Conservation (phyloP, 1,140 invertebrate species). For the Nebria ingens region DNA sequence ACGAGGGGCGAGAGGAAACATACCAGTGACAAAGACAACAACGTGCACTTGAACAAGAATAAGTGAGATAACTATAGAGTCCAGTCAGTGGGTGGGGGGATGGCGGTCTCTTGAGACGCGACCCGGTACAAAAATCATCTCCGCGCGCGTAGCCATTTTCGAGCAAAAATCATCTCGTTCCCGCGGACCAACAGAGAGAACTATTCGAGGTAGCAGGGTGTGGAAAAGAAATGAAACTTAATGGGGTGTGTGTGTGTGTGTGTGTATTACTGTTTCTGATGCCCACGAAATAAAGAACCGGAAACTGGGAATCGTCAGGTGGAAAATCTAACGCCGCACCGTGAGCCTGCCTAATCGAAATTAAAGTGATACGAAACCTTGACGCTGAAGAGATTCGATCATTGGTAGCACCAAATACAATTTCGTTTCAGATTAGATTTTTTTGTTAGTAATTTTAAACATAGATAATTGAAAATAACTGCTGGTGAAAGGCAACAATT, state of each 20-base stretch:
- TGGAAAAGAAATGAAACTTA: conserved; percentile 10
- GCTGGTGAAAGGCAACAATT: too few relatives aligned
- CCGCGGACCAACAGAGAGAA: conserved; percentile 15
- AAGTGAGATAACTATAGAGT: not conserved
- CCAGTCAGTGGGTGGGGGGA: not conserved
- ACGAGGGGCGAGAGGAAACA: too few relatives aligned
- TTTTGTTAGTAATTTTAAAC: too few relatives aligned
- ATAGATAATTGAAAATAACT: too few relatives aligned
- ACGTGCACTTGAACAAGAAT: not conserved
- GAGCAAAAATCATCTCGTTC: conserved; percentile 20
- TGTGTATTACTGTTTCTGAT: too few relatives aligned
- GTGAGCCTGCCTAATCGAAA: conserved; percentile 12
- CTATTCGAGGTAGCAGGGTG: conserved; percentile 10
- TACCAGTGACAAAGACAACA: conserved; percentile 10
- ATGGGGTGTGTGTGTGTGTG: too few relatives aligned
- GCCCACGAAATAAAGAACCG: too few relatives aligned
- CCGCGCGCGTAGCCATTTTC: conserved; percentile 22
- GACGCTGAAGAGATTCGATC: too few relatives aligned
- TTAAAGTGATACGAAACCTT: not conserved
- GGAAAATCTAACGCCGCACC: conserved; percentile 1
- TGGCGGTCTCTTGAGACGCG: conserved; percentile 23
- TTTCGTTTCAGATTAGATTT: too few relatives aligned
- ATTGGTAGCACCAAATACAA: too few relatives aligned
- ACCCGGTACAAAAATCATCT: conserved; percentile 35
- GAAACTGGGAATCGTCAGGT: not conserved